Base-by-base conservation (phyloP, 2,113 vertebrate genomes). In the Callocephalon fimbriatum region DNA sequence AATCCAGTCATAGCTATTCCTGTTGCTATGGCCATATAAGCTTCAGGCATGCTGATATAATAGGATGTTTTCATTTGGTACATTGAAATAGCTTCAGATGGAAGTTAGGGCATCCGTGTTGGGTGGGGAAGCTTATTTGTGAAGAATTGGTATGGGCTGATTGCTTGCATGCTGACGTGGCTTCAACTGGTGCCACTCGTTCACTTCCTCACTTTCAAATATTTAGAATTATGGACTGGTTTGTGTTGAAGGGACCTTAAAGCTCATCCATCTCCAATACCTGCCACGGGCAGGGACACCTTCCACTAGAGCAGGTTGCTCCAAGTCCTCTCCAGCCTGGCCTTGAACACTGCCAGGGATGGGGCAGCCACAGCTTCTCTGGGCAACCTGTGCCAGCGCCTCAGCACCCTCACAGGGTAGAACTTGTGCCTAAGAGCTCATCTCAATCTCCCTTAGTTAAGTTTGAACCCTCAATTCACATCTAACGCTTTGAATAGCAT, bases 401-500 rank as follows among this genome's bases (percentile, higher is more conserved):
- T 56, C 54, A n/a, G 54, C 54, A 56, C 54, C 54, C 19, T 56
- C 54, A 14, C 54, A 56, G 19, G 53, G 12, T n/a, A 56, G 19
- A 14, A 2, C 54, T 56, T 56, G 12, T 56, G 19, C 54, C 31
- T 21, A n/a, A 58, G 32, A 58, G 54, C 54, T n/a, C 32, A n/a
- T n/a, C 54, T n/a, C 54, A 58, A 14, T 58, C 32, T 22, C 54
- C 20, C 54, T 58, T 58, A n/a, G 54, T 58, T 21, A 56, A 56
- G 54, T 58, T 58, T 58, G 63, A 62, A 7, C 86, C 40, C 10
- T 66, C 10, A 31, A 45, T 50, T 51, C 31, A 5, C 8, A 26
- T 56, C 9, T 42, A 53, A 12, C 0, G 0, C 53, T 83, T 79
- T 0, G 1, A 48, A 8, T 54, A 81, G 10, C 20, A n/a, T 84